Evolutionary conservation across 2,113 vertebrate species (phyloP), one percentile per base, ranked within the genome.

Genomic region (Apteryx owenii): DNA sequence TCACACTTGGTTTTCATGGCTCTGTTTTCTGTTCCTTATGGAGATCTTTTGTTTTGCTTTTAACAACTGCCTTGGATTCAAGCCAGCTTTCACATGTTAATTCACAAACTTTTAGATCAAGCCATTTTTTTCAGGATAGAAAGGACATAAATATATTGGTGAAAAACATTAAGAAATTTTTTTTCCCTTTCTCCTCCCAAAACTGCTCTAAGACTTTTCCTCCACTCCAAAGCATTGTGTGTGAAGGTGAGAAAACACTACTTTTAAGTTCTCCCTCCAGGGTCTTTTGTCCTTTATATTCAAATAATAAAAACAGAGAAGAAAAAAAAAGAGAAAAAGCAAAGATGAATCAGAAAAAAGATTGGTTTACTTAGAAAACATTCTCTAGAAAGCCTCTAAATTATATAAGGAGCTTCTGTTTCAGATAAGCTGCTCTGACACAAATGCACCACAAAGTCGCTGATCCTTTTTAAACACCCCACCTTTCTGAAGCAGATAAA

Each of bases 211-310:
- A 81, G 70, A 44, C 19, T 79, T 92, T 93, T 90, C 72, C 25
- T 91, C 42, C 20, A 15, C 42, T 73, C 64, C 44, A 89, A 51
- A 77, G 10, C 21, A 70, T 18, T 76, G 64, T 66, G 36, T 69
- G 40, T 54, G 86, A 94, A 93, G 84, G 90, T 96, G 88, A 96
- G 90, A 94, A 95, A 96, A 93, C 38, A 87, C 29, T 60, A 51
- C 93, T 92, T 95, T 95, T 53, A 96, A 91, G 54, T 72, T 51
- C 85, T 51, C 61, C 76, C 91, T 96, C 58, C 38, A 68, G 73
- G 42, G 82, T 33, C 5, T 89, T 94, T 94, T 93, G 61, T 94
- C 85, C 81, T 95, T 93, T 69, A 40, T 73, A 81, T 64, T 91
- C 56, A 96, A 96, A 95, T 25, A 90, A 90, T 58, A 81, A 93